Evolutionary conservation across 30 jellyfish, hydroid and myxozoan species (phyloP).

Genomic region (Hydractinia echinata): DNA sequence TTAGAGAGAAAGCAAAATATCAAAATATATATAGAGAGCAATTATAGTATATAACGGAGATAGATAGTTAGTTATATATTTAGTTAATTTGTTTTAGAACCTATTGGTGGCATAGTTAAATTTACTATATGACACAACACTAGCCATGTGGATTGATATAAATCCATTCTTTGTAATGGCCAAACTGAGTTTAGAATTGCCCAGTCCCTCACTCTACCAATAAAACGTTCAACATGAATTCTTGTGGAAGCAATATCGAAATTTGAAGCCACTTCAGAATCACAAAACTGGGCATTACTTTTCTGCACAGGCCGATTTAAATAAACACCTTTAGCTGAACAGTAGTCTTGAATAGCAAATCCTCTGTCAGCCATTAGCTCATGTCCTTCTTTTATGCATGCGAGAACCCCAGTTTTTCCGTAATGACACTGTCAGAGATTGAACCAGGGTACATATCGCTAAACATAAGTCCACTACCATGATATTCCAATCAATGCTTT

Average conservation of each 20-base stretch:
- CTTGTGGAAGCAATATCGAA: slow-evolving; percentile 39
- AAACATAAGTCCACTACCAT: slow-evolving; percentile 20
- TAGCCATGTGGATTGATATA: slow-evolving; percentile 35
- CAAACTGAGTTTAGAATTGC: slow-evolving; percentile 36
- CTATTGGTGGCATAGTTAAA: slow-evolving; percentile 41
- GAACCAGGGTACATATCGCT: slow-evolving; percentile 35
- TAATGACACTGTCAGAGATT: slow-evolving; percentile 21
- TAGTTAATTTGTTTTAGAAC: slow-evolving; percentile 16
- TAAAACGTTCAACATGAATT: slow-evolving; percentile 41
- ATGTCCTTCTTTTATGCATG: slow-evolving; percentile 28
- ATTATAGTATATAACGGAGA: background rate
- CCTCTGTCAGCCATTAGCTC: slow-evolving; percentile 46
- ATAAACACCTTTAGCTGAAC: slow-evolving; percentile 33
- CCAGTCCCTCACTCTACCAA: slow-evolving; percentile 52
- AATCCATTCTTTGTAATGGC: slow-evolving; percentile 35
- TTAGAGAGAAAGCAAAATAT: background rate
- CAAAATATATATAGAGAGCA: background rate
- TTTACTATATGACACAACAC: slow-evolving; percentile 34
- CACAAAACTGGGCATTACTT: slow-evolving; percentile 25
- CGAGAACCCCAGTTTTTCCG: slow-evolving; percentile 38
- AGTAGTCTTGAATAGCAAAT: slow-evolving; percentile 31
- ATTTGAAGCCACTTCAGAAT: slow-evolving; percentile 31
- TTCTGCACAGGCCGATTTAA: slow-evolving; percentile 28
- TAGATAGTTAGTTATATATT: background rate
- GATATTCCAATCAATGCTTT: slow-evolving; percentile 14